Evolutionary conservation across 2,113 vertebrate genomes (phyloP).

Genomic region (Caretta caretta): DNA sequence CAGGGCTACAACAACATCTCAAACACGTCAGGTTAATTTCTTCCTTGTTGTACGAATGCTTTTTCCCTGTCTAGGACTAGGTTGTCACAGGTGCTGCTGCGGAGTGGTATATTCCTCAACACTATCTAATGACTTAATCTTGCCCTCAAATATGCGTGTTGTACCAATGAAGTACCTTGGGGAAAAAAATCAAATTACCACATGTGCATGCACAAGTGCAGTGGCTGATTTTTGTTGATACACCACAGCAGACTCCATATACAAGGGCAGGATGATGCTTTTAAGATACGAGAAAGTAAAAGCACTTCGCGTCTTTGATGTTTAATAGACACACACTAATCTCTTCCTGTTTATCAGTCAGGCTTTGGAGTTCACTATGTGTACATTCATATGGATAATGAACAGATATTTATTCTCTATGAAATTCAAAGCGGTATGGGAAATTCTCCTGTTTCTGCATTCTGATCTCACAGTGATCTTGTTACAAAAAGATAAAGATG

Average conservation of each 20-base stretch:
- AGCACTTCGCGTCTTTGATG: conserved; percentile 57
- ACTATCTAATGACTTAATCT: conserved; percentile 10
- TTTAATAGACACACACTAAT: conserved; percentile 63
- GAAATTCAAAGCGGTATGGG: conserved; percentile 52
- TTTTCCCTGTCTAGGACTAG: neutral
- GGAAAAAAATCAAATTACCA: conserved; percentile 68
- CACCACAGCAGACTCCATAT: conserved; percentile 20
- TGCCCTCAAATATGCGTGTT: conserved; percentile 43
- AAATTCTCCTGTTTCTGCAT: conserved; percentile 10
- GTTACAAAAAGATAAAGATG: conserved; percentile 21
- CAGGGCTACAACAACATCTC: neutral
- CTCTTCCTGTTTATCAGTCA: conserved; percentile 49
- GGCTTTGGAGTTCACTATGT: conserved; percentile 4
- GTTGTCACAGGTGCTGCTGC: neutral
- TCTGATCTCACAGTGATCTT: conserved; percentile 15
- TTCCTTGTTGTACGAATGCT: neutral
- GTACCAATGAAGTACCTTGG: conserved; percentile 33
- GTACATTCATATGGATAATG: conserved; percentile 65
- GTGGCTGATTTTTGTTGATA: conserved; percentile 57
- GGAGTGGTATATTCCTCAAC: neutral
- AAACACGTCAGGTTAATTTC: neutral
- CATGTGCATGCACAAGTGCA: conserved; percentile 65
- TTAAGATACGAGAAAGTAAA: conserved; percentile 53
- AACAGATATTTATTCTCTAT: conserved; percentile 66
- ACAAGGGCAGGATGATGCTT: conserved; percentile 49